Percentiles rank a stretch among this genome's conserved stretches.
These are phyloP conservation scores for Symphodus melops DNA, from an alignment of 2,113 vertebrate genomes.

Conservation along the genomic window DNA sequence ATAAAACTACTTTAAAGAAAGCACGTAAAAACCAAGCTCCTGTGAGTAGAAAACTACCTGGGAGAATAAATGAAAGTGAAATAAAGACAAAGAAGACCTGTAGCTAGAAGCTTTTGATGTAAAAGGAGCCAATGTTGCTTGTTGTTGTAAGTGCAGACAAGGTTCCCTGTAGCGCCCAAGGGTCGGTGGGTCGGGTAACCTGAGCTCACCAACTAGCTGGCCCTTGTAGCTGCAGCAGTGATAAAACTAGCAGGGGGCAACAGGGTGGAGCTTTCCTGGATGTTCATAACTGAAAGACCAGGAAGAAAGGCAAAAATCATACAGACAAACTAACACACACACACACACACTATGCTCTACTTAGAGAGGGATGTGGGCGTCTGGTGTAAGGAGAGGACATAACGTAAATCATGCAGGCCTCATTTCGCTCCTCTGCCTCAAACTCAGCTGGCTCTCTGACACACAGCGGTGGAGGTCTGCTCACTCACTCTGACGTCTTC, in stretches of 20 bases:
- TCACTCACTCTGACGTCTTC: constrained; percentile 68
- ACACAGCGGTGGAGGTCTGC: constrained; percentile 71
- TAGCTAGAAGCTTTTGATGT: constrained; percentile 65
- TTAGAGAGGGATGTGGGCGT: constrained; percentile 45
- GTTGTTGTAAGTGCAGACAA: constrained; percentile 78
- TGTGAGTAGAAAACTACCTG: constrained; percentile 16
- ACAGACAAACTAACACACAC: constrained; percentile 15
- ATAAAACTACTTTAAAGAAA: not conserved
- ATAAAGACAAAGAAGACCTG: constrained; percentile 24
- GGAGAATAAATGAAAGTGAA: constrained; percentile 5
- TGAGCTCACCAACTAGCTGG: constrained; percentile 64
- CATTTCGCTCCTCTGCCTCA: constrained; percentile 64
- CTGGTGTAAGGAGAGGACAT: constrained; percentile 52
- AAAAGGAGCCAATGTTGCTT: constrained; percentile 75
- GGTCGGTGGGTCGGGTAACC: constrained; percentile 72
- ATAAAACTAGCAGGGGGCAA: constrained; percentile 66
- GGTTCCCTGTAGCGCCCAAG: constrained; percentile 54
- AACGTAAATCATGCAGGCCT: constrained; percentile 69
- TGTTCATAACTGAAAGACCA: constrained; percentile 39
- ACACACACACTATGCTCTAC: constrained; percentile 18
- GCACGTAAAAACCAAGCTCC: not conserved
- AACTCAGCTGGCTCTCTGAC: constrained; percentile 65
- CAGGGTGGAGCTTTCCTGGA: constrained; percentile 42
- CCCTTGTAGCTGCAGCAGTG: constrained; percentile 70
- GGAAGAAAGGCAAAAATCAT: constrained; percentile 35